Evolutionary conservation across 2,797 vertebrate species (phyloP).

Genomic region (Acanthornis magna): DNA sequence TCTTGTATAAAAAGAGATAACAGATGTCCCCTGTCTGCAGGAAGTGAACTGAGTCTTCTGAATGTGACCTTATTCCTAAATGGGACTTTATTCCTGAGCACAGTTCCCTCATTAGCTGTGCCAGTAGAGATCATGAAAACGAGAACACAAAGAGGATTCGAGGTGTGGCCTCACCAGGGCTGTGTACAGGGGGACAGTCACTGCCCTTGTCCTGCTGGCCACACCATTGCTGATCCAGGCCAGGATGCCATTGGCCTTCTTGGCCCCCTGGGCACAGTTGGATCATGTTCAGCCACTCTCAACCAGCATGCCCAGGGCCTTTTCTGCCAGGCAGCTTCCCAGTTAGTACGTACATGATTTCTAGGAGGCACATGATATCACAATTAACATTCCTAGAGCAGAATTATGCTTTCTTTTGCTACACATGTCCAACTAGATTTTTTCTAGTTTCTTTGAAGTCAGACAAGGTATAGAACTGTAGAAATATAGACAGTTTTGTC

Average conservation of each 20-base stretch:
- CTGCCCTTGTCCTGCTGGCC: not conserved
- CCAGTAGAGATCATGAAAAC: not conserved
- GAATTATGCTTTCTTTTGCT: not conserved
- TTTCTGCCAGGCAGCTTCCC: not conserved
- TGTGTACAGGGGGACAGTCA: not conserved
- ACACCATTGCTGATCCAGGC: not conserved
- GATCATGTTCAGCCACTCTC: rapidly evolving
- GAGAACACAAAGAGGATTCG: not conserved
- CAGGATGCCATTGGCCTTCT: not conserved
- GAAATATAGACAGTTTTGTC: not conserved
- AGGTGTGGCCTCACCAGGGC: not conserved
- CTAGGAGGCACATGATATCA: not conserved
- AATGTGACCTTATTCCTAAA: not conserved
- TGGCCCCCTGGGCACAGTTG: not conserved
- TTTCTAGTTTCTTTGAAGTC: not conserved
- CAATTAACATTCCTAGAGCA: not conserved
- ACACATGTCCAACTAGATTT: rapidly evolving
- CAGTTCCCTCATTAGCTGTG: not conserved
- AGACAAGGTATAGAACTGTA: not conserved
- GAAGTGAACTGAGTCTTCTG: not conserved
- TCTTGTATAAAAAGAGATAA: not conserved
- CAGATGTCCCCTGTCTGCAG: not conserved
- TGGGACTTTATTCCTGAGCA: not conserved
- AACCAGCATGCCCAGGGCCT: rapidly evolving
- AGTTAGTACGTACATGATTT: not conserved